Percentiles rank a stretch among this genome's conserved stretches.
Evolutionary conservation across 64 coral and sea anemone genomes (phyloP).

Genomic region (Actinia tenebrosa): DNA sequence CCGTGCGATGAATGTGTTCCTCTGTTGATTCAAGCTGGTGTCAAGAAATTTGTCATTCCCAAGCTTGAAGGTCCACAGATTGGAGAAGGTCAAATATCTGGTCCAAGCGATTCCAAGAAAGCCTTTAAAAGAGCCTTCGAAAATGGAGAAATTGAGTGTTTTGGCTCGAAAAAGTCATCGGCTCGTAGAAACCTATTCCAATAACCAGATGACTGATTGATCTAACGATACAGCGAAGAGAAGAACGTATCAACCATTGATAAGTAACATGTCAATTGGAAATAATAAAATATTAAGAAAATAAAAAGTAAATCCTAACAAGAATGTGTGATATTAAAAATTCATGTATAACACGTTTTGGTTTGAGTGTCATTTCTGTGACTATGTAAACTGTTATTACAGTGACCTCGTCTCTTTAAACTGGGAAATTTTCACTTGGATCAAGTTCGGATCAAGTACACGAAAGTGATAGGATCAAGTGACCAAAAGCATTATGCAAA

Average conservation of each 20-base stretch:
- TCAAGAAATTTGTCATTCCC: conserved; percentile 28
- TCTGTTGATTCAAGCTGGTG: conserved; percentile 43
- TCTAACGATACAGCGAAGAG: too few species aligned
- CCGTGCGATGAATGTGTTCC: conserved; percentile 67
- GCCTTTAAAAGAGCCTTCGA: neutral
- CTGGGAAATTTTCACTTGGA: neutral
- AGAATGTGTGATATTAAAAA: too few species aligned
- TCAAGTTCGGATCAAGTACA: neutral
- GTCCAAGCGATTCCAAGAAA: neutral
- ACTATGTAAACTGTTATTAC: too few species aligned
- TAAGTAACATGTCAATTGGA: too few species aligned
- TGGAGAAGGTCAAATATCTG: neutral
- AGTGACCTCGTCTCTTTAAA: too few species aligned
- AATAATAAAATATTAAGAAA: too few species aligned
- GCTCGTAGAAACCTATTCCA: neutral
- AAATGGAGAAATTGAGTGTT: neutral
- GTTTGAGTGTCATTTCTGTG: too few species aligned
- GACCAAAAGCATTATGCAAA: neutral
- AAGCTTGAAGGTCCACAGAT: neutral
- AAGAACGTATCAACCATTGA: too few species aligned
- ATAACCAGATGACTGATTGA: neutral
- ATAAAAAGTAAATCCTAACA: too few species aligned
- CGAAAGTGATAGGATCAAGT: neutral
- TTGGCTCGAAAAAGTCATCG: neutral
- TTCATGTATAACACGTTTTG: too few species aligned